Percentiles rank a stretch among this genome's conserved stretches.
These are phyloP conservation scores for Mya arenaria DNA, from an alignment of 1,140 invertebrate genomes.

Conservation along the genomic window DNA sequence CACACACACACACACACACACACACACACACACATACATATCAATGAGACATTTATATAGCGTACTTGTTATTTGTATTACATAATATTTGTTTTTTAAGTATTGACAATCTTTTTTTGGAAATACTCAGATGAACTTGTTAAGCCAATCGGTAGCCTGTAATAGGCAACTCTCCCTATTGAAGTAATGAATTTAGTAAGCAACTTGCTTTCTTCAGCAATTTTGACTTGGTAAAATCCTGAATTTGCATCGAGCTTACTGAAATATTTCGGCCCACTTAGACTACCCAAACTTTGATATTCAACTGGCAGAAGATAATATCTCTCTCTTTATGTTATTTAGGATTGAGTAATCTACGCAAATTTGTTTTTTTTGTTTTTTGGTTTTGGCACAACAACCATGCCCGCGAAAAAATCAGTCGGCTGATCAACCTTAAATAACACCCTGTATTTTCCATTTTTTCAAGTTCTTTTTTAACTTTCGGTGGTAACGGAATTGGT, in stretches of 20 bases:
- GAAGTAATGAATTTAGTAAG: slow-evolving; percentile 55
- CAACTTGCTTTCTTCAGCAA: slow-evolving; percentile 2
- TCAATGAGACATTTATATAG: too few relatives aligned
- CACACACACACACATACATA: too few relatives aligned
- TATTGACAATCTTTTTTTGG: slow-evolving; percentile 46
- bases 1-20: too few relatives aligned
- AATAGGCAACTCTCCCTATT: slow-evolving; percentile 45
- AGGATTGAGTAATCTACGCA: slow-evolving; percentile 11
- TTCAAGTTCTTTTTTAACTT: slow-evolving; percentile 56
- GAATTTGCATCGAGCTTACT: too few relatives aligned
- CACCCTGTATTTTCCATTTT: slow-evolving; percentile 51
- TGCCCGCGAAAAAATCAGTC: slow-evolving; percentile 33
- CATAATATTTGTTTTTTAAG: too few relatives aligned
- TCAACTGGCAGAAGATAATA: slow-evolving; percentile 1
- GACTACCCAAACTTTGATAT: slow-evolving; percentile 79
- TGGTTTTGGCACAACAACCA: slow-evolving; percentile 37
- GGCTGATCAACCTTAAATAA: slow-evolving; percentile 44
- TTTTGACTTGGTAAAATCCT: slow-evolving; percentile 75
- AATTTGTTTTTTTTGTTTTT: slow-evolving; percentile 3
- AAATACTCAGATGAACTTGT: slow-evolving; percentile 49
- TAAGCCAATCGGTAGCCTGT: slow-evolving; percentile 52
- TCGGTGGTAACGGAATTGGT: slow-evolving; percentile 50
- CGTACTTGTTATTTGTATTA: too few relatives aligned
- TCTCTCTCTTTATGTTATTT: slow-evolving; percentile 27
- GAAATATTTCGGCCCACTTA: too few relatives aligned